These are phyloP conservation scores for Melanotaenia pygmaea DNA, from an alignment of 2,797 vertebrate genomes.

Conservation along the genomic window DNA sequence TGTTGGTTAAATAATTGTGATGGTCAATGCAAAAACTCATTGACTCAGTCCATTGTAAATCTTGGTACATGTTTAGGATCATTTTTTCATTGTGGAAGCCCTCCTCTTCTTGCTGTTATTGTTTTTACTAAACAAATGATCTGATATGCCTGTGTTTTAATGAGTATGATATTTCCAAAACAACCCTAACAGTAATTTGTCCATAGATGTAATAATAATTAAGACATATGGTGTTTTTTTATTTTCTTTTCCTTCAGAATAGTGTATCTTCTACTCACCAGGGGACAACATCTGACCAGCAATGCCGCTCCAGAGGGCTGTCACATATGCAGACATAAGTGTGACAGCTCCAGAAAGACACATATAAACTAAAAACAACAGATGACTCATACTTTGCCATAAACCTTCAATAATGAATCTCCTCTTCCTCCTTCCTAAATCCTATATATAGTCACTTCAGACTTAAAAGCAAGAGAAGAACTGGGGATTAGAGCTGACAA, in stretches of 20 bases:
- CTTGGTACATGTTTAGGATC: neutral
- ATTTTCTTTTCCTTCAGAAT: neutral
- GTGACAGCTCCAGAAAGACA: neutral
- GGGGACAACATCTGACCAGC: neutral
- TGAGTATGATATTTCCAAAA: neutral
- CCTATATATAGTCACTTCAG: conserved; percentile 65
- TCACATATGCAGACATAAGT: conserved; percentile 4
- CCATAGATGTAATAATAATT: neutral
- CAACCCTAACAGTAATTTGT: neutral
- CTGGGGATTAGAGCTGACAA: neutral
- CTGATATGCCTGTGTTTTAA: neutral
- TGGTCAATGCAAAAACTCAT: neutral
- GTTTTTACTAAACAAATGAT: neutral
- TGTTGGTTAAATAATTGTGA: neutral
- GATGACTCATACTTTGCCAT: conserved; percentile 61
- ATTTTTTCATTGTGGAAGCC: neutral
- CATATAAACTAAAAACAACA: conserved; percentile 34
- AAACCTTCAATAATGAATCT: conserved; percentile 76
- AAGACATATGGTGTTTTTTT: neutral
- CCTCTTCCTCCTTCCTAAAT: conserved; percentile 57
- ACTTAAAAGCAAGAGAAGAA: conserved; percentile 50
- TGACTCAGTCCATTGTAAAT: neutral
- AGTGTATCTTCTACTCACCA: neutral
- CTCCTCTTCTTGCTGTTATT: neutral
- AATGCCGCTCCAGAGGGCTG: neutral